Conservation (phyloP, 2,888 invertebrate genomes). For the Caenorhabditis japonica region DNA sequence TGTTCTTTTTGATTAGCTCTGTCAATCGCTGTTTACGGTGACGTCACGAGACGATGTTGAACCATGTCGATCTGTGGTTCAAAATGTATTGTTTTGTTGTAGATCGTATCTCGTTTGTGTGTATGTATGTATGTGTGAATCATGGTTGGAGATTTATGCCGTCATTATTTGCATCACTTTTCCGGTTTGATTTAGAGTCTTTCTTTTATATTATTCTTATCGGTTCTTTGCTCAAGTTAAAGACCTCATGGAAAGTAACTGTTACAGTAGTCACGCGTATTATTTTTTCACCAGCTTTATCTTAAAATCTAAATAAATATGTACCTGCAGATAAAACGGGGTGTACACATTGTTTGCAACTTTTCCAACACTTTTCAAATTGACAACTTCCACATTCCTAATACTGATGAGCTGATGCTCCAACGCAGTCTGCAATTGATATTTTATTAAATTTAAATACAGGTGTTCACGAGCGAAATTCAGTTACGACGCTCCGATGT, state of each 20-base stretch:
- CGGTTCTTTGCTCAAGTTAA: too few species aligned
- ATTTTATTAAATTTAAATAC: too few species aligned
- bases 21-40: slow-evolving; percentile 26
- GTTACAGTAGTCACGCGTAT: too few species aligned
- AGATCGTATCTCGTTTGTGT: slow-evolving; percentile 12
- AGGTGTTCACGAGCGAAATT: too few species aligned
- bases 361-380: slow-evolving; percentile 13
- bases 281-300: too few species aligned
- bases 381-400: slow-evolving; percentile 43
- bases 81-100: slow-evolving; percentile 25
- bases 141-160: slow-evolving; percentile 13
- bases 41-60: slow-evolving; percentile 30
- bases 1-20: slow-evolving; percentile 35
- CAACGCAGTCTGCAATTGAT: slow-evolving; percentile 31
- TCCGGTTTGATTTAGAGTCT: background rate
- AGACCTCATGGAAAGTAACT: too few species aligned
- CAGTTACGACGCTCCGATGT: too few species aligned
- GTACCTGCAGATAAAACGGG: slow-evolving; percentile 44
- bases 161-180: slow-evolving; percentile 15
- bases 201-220: too few species aligned
- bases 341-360: slow-evolving; percentile 8
- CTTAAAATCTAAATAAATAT: too few species aligned
- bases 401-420: slow-evolving; percentile 46
- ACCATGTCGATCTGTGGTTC: slow-evolving; percentile 43
- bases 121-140: slow-evolving; percentile 16